Conservation (phyloP, 2,113 vertebrate species). For the Scomber japonicus region DNA sequence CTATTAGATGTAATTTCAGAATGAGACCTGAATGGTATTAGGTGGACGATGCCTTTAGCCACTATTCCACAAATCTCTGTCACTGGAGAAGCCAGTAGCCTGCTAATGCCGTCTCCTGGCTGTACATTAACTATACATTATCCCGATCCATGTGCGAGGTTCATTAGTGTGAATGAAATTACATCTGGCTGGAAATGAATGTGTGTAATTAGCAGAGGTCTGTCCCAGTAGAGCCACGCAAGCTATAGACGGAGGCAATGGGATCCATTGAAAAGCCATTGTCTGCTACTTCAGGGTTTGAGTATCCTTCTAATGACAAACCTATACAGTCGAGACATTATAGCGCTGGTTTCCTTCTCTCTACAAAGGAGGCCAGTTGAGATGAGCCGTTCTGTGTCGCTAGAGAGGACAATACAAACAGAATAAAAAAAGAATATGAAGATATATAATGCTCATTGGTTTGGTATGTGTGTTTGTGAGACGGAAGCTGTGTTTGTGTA, state of each 20-base stretch:
- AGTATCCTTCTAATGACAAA: conserved; percentile 74
- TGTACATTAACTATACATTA: conserved; percentile 83
- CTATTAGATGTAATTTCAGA: conserved; percentile 45
- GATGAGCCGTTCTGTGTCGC: background rate
- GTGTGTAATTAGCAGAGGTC: conserved; percentile 78
- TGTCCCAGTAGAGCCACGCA: conserved; percentile 71
- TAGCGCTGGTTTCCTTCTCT: background rate
- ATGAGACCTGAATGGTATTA: conserved; percentile 22
- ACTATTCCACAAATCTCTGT: conserved; percentile 62
- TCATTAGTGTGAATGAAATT: conserved; percentile 83
- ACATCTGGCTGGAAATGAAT: conserved; percentile 77
- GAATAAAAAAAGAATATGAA: conserved; percentile 16
- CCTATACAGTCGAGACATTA: conserved; percentile 60
- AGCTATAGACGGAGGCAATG: conserved; percentile 77
- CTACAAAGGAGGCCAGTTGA: background rate
- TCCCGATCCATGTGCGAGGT: conserved; percentile 72
- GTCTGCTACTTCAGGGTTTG: conserved; percentile 62
- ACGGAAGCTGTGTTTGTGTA: conserved; percentile 7
- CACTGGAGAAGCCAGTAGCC: conserved; percentile 60
- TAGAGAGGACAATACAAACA: background rate
- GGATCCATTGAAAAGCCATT: conserved; percentile 80
- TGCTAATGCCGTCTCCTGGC: conserved; percentile 68
- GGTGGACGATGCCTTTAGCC: conserved; percentile 29
- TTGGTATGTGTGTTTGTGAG: conserved; percentile 13
- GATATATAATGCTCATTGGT: background rate